Base-by-base conservation (phyloP, 2,888 invertebrate genomes). In the Rhagium mordax region DNA sequence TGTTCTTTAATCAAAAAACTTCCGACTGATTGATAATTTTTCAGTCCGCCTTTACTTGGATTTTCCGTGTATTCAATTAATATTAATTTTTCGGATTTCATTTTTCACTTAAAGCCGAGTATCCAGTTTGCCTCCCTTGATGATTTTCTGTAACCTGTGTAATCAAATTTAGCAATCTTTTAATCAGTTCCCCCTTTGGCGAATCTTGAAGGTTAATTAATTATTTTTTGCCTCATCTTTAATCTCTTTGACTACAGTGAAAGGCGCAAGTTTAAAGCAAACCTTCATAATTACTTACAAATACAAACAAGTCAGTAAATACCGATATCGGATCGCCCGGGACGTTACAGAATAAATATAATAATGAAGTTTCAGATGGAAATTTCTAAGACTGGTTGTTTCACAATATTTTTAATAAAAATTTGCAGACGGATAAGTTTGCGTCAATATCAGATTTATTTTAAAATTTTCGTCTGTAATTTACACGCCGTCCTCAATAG, bases 81-180 rank as follows among this genome's bases (percentile, higher is more conserved):
- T 72, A 55, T 57, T 16, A 66, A 74, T 74, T 74, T 73, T 62
- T 48, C 69, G 62, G 69, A 62, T 20, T 27, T 57, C 70, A 69
- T 74, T 74, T 74, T 72, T 74, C 69, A 51, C 60, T 71, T 20
- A 13, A 16, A 55, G 16, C 33, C 15, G 16, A 2, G 27, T 65
- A 65, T 60, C 55, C 69, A 60, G 49, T 60, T 55, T 62, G 27
- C 18, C 64, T 53, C 20, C 72, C 70, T 53, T 59, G 57, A 53
- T 62, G 71, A 72, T 70, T 62, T 72, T 73, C 74, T 57, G 69
- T 65, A 78, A 80, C 74, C 77, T 77, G 74, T 76, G 77, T 82
- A 82, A 82, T 82, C 81, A 81, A 81, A 79, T 82, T 81, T 78
- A 71, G 78, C 70, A 75, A 79, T 80, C 79, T 80, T 82, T 80